A percentile compares a stretch with the other conserved stretches of the same genome.
Conservation (phyloP, 1,140 invertebrate species). For the Zaprionus inermis region DNA sequence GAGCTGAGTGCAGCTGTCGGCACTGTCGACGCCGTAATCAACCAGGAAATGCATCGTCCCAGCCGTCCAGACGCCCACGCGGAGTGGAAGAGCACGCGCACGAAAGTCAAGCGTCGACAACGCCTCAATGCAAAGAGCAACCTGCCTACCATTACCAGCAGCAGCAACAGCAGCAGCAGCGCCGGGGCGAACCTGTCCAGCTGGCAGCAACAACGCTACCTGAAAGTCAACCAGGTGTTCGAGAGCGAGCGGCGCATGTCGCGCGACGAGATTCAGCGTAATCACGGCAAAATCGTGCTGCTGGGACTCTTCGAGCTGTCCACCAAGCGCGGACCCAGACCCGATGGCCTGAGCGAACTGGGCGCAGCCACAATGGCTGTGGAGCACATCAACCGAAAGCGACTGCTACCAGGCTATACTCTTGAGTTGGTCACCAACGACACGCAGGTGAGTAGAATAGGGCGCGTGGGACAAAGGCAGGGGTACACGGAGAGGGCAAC, state of each 20-base stretch:
- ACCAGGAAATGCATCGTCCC: conserved; percentile 14
- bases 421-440: conserved; percentile 91
- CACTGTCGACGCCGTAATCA: conserved; percentile 23
- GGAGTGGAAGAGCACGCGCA: conserved; percentile 64
- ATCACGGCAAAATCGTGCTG: conserved; percentile 85
- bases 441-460: conserved; percentile 90
- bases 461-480: not conserved
- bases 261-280: conserved; percentile 61
- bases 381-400: conserved; percentile 89
- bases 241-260: conserved; percentile 77
- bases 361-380: conserved; percentile 90
- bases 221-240: conserved; percentile 81
- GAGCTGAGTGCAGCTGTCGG: conserved; percentile 61
- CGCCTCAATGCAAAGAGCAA: conserved; percentile 69
- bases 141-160: conserved; percentile 51
- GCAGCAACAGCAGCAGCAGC: conserved; percentile 13
- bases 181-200: conserved; percentile 32
- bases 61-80: conserved; percentile 27
- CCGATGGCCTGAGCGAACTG: conserved; percentile 90
- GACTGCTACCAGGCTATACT: conserved; percentile 88
- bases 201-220: conserved; percentile 65
- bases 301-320: conserved; percentile 91
- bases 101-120: conserved; percentile 78
- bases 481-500: not conserved
- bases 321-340: conserved; percentile 85